phyloP scores from a whole-genome alignment of 2,888 invertebrate species.

The Brassicogethes aeneus region DNA sequence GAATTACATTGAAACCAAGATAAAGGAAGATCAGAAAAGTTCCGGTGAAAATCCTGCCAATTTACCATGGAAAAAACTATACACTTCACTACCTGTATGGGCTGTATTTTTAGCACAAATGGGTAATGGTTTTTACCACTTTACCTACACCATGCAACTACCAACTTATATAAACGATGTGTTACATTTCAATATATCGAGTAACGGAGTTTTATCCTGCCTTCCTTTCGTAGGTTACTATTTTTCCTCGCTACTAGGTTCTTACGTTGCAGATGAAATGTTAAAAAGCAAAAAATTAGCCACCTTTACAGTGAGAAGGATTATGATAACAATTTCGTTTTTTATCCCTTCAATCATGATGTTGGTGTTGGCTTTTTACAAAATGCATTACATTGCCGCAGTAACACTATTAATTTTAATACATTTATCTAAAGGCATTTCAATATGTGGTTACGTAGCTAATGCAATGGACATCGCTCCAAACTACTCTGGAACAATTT shows the following conservation, averaged over 20 bases:
- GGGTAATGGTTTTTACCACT: background rate
- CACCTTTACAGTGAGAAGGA: too few species aligned
- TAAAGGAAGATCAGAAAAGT: background rate
- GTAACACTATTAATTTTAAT: too few species aligned
- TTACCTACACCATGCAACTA: background rate
- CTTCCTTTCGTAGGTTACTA: background rate
- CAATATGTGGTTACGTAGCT: background rate
- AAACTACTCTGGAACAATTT: background rate
- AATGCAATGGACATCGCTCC: background rate
- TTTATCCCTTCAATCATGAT: background rate
- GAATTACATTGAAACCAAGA: background rate
- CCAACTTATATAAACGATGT: background rate
- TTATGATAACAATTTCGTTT: too few species aligned
- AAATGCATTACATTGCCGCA: too few species aligned
- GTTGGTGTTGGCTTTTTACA: background rate
- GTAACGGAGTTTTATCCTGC: background rate
- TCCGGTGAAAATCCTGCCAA: constrained; percentile 26
- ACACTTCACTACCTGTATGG: constrained; percentile 67
- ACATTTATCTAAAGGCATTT: background rate
- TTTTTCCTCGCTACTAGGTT: background rate
- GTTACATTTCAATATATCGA: background rate
- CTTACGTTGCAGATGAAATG: background rate
- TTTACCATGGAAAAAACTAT: constrained; percentile 63
- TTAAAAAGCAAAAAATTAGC: too few species aligned
- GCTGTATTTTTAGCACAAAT: constrained; percentile 72